A percentile compares a stretch with the other conserved stretches of the same genome.
These are phyloP conservation scores for Epistrophella euchroma DNA, from an alignment of 2,888 invertebrate species.

Conservation along the genomic window DNA sequence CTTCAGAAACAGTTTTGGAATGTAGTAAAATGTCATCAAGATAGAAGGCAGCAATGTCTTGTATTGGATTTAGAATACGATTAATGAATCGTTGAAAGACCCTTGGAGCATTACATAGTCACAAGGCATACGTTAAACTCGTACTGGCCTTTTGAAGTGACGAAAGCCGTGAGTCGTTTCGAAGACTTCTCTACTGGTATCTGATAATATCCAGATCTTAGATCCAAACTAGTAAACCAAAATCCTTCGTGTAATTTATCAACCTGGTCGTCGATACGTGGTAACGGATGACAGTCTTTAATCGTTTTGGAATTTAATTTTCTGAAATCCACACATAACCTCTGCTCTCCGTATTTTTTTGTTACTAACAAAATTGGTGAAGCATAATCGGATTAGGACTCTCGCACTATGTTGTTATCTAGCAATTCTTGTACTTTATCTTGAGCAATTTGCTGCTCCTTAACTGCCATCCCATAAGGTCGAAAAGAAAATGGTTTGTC, in stretches of 20 bases:
- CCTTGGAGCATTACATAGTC: conserved; percentile 2
- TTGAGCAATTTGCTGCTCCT: not conserved
- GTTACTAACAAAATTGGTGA: conserved; percentile 19
- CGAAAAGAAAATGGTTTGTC: conserved; percentile 1
- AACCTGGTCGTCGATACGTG: conserved; percentile 15
- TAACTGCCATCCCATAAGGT: conserved; percentile 10
- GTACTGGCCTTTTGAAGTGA: conserved; percentile 16
- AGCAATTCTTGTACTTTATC: not conserved
- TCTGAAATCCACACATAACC: conserved; percentile 12
- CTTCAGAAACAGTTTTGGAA: not conserved
- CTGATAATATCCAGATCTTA: conserved; percentile 17
- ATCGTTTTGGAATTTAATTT: conserved; percentile 8
- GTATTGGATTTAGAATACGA: not conserved
- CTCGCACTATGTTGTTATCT: not conserved
- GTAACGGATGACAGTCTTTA: conserved; percentile 6
- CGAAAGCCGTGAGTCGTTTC: conserved; percentile 12
- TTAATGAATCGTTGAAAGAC: conserved; percentile 28
- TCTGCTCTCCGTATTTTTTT: not conserved
- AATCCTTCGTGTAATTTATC: conserved; percentile 6
- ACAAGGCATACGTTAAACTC: conserved; percentile 16
- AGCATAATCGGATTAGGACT: conserved; percentile 8
- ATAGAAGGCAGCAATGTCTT: conserved; percentile 12
- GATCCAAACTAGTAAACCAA: conserved; percentile 14
- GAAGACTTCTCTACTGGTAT: not conserved
- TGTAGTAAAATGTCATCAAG: conserved; percentile 10